Evolutionary conservation across 1,140 invertebrate genomes (phyloP).

Genomic region (Lucilia cuprina): DNA sequence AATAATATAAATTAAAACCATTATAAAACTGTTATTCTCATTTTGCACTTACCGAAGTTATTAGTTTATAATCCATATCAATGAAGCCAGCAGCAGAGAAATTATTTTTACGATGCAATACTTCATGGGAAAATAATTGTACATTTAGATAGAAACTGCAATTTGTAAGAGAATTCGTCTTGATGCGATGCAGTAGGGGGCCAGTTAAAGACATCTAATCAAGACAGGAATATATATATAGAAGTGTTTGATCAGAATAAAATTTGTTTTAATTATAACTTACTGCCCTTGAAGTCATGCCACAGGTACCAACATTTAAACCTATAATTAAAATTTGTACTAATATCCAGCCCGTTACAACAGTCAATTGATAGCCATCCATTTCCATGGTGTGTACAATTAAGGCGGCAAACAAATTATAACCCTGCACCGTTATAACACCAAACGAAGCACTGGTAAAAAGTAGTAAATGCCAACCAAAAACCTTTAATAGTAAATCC

Average conservation of each 20-base stretch:
- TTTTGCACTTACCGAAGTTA: constrained; percentile 38
- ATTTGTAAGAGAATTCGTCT: not conserved
- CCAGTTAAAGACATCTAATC: constrained; percentile 40
- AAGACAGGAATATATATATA: not conserved
- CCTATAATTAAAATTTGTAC: constrained; percentile 38
- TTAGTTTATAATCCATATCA: constrained; percentile 40
- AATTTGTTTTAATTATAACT: not conserved
- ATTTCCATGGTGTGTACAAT: constrained; percentile 33
- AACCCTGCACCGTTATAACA: constrained; percentile 41
- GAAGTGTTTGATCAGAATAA: not conserved
- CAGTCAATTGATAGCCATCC: constrained; percentile 24
- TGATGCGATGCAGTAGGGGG: constrained; percentile 37
- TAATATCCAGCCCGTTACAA: constrained; percentile 39
- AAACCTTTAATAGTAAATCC: constrained; percentile 37
- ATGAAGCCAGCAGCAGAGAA: constrained; percentile 43
- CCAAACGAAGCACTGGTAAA: constrained; percentile 37
- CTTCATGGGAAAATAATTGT: constrained; percentile 42
- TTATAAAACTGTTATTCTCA: not conserved
- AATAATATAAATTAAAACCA: not conserved
- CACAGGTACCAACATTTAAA: constrained; percentile 38
- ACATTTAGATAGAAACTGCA: constrained; percentile 26
- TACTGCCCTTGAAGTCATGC: constrained; percentile 36
- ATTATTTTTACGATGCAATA: constrained; percentile 37
- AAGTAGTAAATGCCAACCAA: constrained; percentile 38
- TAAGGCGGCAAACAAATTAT: constrained; percentile 39